phyloP scores from a whole-genome alignment of 2,888 invertebrate species.

The Coleophora deauratella region DNA sequence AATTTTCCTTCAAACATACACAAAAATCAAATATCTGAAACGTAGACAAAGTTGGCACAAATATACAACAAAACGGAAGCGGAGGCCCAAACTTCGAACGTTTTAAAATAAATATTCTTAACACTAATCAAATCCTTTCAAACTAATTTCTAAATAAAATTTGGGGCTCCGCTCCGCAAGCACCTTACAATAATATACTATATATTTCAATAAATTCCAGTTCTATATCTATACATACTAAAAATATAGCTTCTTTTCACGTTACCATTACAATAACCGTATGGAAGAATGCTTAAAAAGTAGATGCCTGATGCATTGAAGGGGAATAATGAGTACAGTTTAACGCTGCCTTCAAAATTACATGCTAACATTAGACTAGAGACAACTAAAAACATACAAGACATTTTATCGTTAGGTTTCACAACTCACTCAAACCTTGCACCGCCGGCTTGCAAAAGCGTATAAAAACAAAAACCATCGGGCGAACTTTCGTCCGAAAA shows the following conservation, averaged over 20 bases:
- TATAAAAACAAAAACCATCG: conserved; percentile 39
- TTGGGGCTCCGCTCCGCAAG: conserved; percentile 52
- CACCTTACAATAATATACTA: conserved; percentile 44
- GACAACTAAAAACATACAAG: conserved; percentile 55
- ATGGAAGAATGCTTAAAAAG: conserved; percentile 57
- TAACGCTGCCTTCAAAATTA: conserved; percentile 27
- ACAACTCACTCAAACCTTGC: conserved; percentile 35
- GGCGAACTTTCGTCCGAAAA: conserved; percentile 35
- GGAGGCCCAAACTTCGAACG: conserved; percentile 38
- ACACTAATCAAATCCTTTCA: conserved; percentile 58
- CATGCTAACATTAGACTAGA: conserved; percentile 66
- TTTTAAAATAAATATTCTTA: conserved; percentile 53
- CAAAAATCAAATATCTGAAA: conserved; percentile 9
- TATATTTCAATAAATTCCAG: conserved; percentile 20
- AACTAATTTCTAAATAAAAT: conserved; percentile 42
- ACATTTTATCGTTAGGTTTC: conserved; percentile 34
- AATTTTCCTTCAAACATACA: conserved; percentile 2
- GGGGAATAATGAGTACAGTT: conserved; percentile 28
- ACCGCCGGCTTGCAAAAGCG: conserved; percentile 38
- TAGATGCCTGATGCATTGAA: conserved; percentile 44
- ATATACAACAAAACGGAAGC: conserved; percentile 45
- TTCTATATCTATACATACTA: conserved; percentile 44
- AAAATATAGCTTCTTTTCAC: conserved; percentile 57
- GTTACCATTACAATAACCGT: conserved; percentile 35
- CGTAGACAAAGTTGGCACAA: conserved; percentile 55